Evolutionary conservation across 2,888 invertebrate genomes (phyloP), one percentile per base, ranked within the genome.

Genomic region (Drosophila nigricruria): DNA sequence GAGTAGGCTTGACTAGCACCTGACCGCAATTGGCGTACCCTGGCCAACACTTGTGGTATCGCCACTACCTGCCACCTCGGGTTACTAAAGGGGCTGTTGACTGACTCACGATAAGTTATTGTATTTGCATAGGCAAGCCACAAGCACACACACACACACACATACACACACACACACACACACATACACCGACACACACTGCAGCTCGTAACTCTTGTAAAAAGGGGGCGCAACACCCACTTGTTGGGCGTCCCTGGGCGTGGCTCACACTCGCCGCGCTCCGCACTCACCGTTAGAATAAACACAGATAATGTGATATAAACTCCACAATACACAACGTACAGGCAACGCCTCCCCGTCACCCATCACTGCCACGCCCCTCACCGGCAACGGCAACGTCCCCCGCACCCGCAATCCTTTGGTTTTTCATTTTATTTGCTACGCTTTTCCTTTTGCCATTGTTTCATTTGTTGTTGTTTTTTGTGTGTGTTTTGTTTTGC

Each of bases 231-330:
- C 10, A 62, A 69, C 73, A 60, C 73, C 88, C 86, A 90, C 89
- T 88, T 87, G 89, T 90, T 84, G 34, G 34, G 34, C 14, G 86
- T 81, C 79, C 68, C 59, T 77, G 84, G 86, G 90, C 83, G 86
- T 86, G 87, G 83, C 83, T 73, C 73, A 73, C 83, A 86, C 81
- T 79, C 70, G 60, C 63, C 54, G 52, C 70, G 20, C 53, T 40
- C 63, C 53, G 30, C 70, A 59, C 59, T 40, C 56, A 56, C 68
- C 63, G 80, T 79, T 79, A 82, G 82, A 81, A 81, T 90, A 91
- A 90, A 91, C 91, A 91, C 81, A 82, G 91, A 86, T 91, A 91
- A 91, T 91, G 91, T 87, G 90, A 86, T 90, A 90, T 91, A 91
- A 91, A 91, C 87, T 88, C 77, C 81, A 81, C 82, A 86, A 80